Conservation (phyloP, 2,797 vertebrate genomes). For the Alca torda region DNA sequence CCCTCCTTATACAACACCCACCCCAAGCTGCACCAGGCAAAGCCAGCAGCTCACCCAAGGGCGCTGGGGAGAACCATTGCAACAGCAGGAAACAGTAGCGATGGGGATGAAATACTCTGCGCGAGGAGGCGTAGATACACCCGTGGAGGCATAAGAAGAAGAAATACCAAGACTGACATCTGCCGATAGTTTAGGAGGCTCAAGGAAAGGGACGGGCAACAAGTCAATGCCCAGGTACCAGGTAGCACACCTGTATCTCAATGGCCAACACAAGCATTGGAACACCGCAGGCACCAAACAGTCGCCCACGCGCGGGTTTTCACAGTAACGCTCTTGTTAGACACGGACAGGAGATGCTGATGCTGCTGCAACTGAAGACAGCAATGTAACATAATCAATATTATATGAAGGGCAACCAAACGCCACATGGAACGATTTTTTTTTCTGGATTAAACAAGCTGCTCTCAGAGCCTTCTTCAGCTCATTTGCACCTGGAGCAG, state of each 20-base stretch:
- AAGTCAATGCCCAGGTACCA: neutral
- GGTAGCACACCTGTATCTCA: neutral
- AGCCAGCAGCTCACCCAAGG: neutral
- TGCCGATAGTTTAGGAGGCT: neutral
- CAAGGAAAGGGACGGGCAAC: neutral
- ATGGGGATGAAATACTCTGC: neutral
- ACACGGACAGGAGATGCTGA: neutral
- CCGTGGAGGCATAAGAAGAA: neutral
- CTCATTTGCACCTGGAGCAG: neutral
- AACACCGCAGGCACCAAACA: neutral
- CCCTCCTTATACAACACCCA: neutral
- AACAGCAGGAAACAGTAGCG: neutral
- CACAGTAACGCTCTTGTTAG: neutral
- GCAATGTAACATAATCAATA: rapidly evolving
- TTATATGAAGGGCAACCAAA: neutral
- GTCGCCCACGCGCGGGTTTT: rapidly evolving
- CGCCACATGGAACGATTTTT: rapidly evolving
- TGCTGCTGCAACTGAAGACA: neutral
- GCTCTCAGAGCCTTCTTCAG: neutral
- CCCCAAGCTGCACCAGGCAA: rapidly evolving
- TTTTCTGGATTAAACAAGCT: neutral
- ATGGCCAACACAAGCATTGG: neutral
- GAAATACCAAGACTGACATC: neutral
- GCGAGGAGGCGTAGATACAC: rapidly evolving
- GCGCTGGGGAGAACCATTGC: neutral